Percentiles rank a stretch among this genome's conserved stretches.
phyloP scores from a whole-genome alignment of 2,888 invertebrate species.

The Synanthedon tipuliformis region DNA sequence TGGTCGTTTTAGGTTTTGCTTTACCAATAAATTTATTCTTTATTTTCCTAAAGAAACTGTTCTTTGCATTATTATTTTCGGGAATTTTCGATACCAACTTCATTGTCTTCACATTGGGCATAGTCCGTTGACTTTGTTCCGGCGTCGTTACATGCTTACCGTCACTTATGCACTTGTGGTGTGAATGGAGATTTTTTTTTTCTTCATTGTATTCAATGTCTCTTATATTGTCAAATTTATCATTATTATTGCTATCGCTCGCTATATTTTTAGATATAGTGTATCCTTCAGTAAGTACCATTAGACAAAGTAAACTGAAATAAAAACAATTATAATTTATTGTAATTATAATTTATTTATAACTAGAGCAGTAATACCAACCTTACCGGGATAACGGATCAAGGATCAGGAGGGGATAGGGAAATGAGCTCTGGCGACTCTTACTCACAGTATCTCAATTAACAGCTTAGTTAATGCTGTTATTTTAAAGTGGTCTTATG shows the following conservation, averaged over 20 bases:
- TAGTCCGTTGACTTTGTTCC: slow-evolving; percentile 1
- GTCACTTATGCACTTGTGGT: slow-evolving; percentile 9
- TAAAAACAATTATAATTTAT: neutral
- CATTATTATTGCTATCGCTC: slow-evolving; percentile 19
- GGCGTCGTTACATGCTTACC: slow-evolving; percentile 4
- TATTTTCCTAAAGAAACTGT: no score
- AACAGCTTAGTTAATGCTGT: no score
- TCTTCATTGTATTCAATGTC: slow-evolving; percentile 3
- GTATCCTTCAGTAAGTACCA: slow-evolving; percentile 37
- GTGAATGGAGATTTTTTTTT: slow-evolving; percentile 11
- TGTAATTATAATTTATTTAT: no score
- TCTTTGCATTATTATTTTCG: no score
- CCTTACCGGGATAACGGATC: no score
- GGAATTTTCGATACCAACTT: neutral
- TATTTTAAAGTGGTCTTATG: no score
- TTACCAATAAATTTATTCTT: no score
- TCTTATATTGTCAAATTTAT: slow-evolving; percentile 18
- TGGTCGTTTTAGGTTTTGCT: no score
- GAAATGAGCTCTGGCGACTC: no score
- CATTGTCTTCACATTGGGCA: slow-evolving; percentile 2
- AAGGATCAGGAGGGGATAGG: no score
- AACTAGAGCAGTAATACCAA: no score
- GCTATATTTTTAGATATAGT: slow-evolving; percentile 48
- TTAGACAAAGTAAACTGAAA: slow-evolving; percentile 54
- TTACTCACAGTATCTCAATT: no score